These are phyloP conservation scores for Cydia fagiglandana DNA, from an alignment of 1,140 invertebrate genomes.

Conservation along the genomic window DNA sequence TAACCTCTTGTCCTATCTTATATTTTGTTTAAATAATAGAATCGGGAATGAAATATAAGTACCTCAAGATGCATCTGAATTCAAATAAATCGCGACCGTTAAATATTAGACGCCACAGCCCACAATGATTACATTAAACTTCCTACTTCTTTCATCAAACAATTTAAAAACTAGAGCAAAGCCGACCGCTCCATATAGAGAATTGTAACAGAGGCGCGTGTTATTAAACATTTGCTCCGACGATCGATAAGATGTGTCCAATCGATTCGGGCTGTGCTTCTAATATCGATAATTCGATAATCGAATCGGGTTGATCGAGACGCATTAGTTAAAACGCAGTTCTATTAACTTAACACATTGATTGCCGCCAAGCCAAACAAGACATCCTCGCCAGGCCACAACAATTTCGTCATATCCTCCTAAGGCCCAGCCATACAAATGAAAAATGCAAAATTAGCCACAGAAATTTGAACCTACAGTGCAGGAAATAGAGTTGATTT, in stretches of 20 bases:
- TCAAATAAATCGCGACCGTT: not conserved
- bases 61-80: no score
- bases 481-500: no score
- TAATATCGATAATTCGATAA: not conserved
- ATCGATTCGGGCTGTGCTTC: not conserved
- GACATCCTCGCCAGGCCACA: no score
- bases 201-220: not conserved
- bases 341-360: no score
- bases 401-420: no score
- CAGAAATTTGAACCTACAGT: no score
- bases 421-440: no score
- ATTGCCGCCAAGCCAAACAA: no score
- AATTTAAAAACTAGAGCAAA: constrained; percentile 15
- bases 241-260: constrained; percentile 25
- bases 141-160: not conserved
- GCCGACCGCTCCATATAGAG: not conserved
- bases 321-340: not conserved
- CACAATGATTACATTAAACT: not conserved
- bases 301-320: not conserved
- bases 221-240: constrained; percentile 18
- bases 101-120: not conserved
- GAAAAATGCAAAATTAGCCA: no score
- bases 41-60: no score
- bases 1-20: no score
- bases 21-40: no score